A percentile compares a stretch with the other conserved stretches of the same genome.
phyloP scores from a whole-genome alignment of 2,113 vertebrate species.

The Leptosomus discolor region DNA sequence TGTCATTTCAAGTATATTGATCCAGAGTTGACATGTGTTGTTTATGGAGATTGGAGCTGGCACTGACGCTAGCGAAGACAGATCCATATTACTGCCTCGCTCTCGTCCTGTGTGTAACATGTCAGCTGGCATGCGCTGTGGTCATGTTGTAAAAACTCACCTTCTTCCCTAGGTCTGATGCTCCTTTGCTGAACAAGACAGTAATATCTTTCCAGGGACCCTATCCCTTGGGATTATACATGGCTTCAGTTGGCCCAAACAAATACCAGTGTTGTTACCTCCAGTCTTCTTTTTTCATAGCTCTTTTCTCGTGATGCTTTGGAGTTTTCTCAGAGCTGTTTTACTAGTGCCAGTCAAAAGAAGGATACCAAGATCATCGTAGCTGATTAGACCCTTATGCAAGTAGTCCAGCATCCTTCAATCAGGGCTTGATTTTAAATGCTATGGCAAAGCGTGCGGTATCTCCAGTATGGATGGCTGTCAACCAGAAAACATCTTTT shows the following conservation, averaged over 20 bases:
- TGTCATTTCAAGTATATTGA: slow-evolving; percentile 53
- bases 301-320: not conserved
- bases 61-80: not conserved
- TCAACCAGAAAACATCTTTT: not conserved
- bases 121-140: slow-evolving; percentile 9
- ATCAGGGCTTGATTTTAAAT: not conserved
- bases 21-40: slow-evolving; percentile 24
- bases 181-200: not conserved
- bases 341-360: not conserved
- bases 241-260: not conserved
- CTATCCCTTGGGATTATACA: not conserved
- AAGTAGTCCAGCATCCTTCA: not conserved
- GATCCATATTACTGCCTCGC: not conserved
- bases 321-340: not conserved
- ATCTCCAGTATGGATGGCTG: not conserved
- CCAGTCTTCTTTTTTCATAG: not conserved
- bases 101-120: slow-evolving; percentile 1
- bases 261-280: not conserved
- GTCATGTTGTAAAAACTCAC: not conserved
- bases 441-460: not conserved
- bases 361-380: not conserved
- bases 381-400: not conserved
- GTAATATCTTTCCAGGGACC: not conserved
- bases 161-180: not conserved
- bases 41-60: slow-evolving; percentile 1